Percentiles rank a stretch among this genome's conserved stretches.
Evolutionary conservation across 2,113 vertebrate species (phyloP).

Genomic region (Pangasianodon gigas): DNA sequence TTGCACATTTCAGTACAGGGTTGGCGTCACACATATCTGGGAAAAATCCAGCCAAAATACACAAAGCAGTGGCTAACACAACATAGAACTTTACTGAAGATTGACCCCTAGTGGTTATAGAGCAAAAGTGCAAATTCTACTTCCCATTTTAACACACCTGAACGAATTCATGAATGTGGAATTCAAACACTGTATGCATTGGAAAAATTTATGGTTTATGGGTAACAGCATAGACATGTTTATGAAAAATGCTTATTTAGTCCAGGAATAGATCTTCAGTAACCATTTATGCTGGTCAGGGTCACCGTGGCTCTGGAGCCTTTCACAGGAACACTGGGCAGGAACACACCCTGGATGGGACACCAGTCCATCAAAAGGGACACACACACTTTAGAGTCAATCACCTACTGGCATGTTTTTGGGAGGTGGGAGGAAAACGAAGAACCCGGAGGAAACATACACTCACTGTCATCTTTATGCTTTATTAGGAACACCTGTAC

Average conservation of each 20-base stretch:
- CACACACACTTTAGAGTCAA: neutral
- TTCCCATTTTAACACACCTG: neutral
- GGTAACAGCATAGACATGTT: neutral
- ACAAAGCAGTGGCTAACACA: neutral
- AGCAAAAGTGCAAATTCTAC: neutral
- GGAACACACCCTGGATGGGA: neutral
- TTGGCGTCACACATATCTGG: neutral
- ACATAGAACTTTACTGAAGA: neutral
- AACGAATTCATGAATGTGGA: neutral
- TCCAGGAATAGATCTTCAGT: neutral
- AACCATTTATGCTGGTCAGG: neutral
- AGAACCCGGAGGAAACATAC: neutral
- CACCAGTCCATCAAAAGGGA: no score
- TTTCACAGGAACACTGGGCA: neutral
- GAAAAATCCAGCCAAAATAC: neutral
- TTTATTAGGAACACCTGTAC: neutral
- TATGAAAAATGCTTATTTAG: neutral
- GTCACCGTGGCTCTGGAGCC: neutral
- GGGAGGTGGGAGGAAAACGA: neutral
- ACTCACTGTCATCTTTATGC: neutral
- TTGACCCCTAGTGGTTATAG: conserved; percentile 2
- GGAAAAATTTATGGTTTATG: neutral
- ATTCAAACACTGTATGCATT: neutral
- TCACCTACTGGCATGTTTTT: neutral
- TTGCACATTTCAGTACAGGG: neutral